Evolutionary conservation across 2,797 vertebrate genomes (phyloP).

Genomic region (Alexandromys oeconomus): DNA sequence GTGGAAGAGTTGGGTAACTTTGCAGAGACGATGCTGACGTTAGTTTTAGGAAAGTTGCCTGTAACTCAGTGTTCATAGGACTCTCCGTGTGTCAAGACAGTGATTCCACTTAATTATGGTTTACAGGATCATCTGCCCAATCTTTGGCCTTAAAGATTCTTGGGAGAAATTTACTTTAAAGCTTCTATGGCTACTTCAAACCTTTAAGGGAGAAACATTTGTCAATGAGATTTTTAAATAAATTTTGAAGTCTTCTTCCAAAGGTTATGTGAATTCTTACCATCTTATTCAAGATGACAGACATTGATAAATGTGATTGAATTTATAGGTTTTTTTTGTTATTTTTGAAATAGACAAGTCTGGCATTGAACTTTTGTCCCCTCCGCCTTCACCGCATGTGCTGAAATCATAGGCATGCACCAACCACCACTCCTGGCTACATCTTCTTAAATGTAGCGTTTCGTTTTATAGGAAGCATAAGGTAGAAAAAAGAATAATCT

Average conservation of each 20-base stretch:
- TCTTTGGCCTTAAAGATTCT: not conserved
- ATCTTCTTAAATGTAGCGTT: not conserved
- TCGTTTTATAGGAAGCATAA: constrained; percentile 30
- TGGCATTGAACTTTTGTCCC: not conserved
- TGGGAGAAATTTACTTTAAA: constrained; percentile 3
- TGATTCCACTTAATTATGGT: constrained; percentile 8
- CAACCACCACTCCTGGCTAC: not conserved
- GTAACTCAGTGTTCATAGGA: constrained; percentile 31
- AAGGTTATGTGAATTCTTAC: not conserved
- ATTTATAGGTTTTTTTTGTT: not conserved
- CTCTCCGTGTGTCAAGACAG: not conserved
- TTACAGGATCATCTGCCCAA: not conserved
- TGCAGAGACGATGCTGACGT: constrained; percentile 3
- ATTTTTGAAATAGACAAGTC: not conserved
- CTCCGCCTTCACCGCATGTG: not conserved
- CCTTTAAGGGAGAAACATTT: constrained; percentile 26
- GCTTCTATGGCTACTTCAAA: not conserved
- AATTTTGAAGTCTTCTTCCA: constrained; percentile 43
- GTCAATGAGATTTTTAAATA: not conserved
- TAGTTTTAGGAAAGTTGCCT: constrained; percentile 15
- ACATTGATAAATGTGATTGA: not conserved
- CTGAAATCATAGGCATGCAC: too few species aligned
- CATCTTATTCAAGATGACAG: constrained; percentile 39
- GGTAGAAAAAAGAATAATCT: not conserved
- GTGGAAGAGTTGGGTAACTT: not conserved